Evolutionary conservation across 2,797 vertebrate species (phyloP).

Genomic region (Helostoma temminkii): DNA sequence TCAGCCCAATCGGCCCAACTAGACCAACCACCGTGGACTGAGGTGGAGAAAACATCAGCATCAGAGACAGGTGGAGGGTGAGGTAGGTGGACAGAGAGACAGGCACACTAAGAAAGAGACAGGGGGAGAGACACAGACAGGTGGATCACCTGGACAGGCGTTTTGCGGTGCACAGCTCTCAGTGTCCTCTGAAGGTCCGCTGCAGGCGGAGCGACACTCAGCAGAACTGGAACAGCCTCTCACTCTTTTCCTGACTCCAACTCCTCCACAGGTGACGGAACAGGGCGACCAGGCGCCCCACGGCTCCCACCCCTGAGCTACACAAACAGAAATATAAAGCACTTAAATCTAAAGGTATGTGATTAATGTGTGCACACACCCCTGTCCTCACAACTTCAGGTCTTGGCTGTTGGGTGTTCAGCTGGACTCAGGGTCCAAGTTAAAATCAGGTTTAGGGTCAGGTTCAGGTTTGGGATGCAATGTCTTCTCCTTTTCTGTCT

Average conservation of each 20-base stretch:
- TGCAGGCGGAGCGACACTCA: constrained; percentile 57
- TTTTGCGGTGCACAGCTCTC: constrained; percentile 5
- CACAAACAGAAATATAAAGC: constrained; percentile 12
- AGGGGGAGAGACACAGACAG: background rate
- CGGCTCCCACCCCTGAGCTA: constrained; percentile 46
- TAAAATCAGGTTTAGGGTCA: no score
- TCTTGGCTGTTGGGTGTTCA: no score
- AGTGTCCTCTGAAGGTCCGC: constrained; percentile 10
- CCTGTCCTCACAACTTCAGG: no score
- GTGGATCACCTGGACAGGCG: constrained; percentile 60
- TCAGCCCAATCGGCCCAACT: constrained; percentile 52
- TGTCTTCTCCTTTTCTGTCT: no score
- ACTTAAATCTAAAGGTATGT: no score
- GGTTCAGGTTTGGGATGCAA: no score
- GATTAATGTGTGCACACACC: no score
- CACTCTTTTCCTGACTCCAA: constrained; percentile 45
- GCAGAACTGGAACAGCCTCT: constrained; percentile 42
- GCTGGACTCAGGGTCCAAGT: no score
- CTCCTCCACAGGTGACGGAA: constrained; percentile 61
- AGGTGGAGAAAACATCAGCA: no score
- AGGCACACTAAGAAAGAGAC: no score
- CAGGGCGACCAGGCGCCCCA: constrained; percentile 67
- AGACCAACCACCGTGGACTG: constrained; percentile 72
- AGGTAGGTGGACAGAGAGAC: background rate
- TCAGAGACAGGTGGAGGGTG: background rate